phyloP scores from a whole-genome alignment of 2,113 vertebrate species.

The Ceyx melanurus region DNA sequence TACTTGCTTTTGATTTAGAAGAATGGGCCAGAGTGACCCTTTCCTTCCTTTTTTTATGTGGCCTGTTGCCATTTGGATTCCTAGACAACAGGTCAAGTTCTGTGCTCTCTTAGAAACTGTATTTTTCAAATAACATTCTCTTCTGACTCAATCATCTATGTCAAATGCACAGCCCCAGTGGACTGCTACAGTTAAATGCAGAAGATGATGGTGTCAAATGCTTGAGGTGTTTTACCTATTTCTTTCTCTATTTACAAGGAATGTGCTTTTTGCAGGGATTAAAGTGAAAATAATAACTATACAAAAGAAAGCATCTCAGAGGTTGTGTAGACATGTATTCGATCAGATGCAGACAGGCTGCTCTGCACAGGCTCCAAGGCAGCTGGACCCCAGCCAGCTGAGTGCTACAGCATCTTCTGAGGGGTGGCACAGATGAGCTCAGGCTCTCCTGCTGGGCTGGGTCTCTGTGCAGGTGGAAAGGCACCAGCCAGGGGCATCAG shows the following conservation, averaged over 20 bases:
- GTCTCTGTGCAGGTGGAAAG: fast-evolving
- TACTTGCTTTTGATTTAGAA: background rate
- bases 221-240: background rate
- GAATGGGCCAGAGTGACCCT: background rate
- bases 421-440: background rate
- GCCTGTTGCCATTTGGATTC: background rate
- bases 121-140: background rate
- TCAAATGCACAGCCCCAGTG: background rate
- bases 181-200: background rate
- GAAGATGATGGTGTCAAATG: background rate
- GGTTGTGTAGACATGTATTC: background rate
- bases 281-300: background rate
- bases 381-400: background rate
- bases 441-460: background rate
- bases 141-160: background rate
- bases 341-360: background rate
- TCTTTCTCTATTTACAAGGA: background rate
- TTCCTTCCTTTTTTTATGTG: background rate
- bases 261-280: background rate
- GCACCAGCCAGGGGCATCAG: background rate
- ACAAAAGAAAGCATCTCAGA: background rate
- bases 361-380: background rate
- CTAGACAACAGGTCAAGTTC: background rate
- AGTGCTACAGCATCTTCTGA: background rate
- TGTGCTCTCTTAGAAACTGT: background rate